Evolutionary conservation across 2,888 invertebrate species (phyloP).

Genomic region (Acleris laterana): DNA sequence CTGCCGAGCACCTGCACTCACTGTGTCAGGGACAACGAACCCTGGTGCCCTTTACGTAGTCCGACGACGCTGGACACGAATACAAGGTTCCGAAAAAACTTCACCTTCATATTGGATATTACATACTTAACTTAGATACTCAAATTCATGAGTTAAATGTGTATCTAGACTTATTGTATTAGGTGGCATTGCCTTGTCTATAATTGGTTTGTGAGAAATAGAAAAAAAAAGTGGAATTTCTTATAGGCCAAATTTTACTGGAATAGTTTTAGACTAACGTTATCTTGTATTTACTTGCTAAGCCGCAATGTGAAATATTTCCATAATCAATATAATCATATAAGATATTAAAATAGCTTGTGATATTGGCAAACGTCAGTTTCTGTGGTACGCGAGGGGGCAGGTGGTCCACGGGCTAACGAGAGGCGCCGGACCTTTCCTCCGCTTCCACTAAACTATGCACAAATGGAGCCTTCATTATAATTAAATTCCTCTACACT

Average conservation of each 20-base stretch:
- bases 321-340: no score
- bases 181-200: not conserved
- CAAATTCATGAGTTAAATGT: slow-evolving; percentile 3
- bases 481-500: slow-evolving; percentile 35
- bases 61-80: not conserved
- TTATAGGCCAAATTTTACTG: not conserved
- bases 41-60: slow-evolving; percentile 56
- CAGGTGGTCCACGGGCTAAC: slow-evolving; percentile 20
- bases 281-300: no score
- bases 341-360: no score
- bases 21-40: slow-evolving; percentile 55
- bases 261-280: no score
- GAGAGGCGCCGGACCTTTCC: slow-evolving; percentile 35
- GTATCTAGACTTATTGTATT: slow-evolving; percentile 12
- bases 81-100: slow-evolving; percentile 4
- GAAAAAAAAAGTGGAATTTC: not conserved
- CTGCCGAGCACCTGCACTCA: slow-evolving; percentile 36
- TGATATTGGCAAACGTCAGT: not conserved
- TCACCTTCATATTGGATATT: slow-evolving; percentile 1
- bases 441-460: slow-evolving; percentile 35
- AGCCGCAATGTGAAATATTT: no score
- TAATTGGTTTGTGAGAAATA: slow-evolving; percentile 3
- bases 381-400: slow-evolving; percentile 6
- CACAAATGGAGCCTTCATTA: slow-evolving; percentile 32
- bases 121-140: slow-evolving; percentile 12